Evolutionary conservation across 1,140 invertebrate genomes (phyloP), one percentile per base, ranked within the genome.

Genomic region (Asobara japonica): DNA sequence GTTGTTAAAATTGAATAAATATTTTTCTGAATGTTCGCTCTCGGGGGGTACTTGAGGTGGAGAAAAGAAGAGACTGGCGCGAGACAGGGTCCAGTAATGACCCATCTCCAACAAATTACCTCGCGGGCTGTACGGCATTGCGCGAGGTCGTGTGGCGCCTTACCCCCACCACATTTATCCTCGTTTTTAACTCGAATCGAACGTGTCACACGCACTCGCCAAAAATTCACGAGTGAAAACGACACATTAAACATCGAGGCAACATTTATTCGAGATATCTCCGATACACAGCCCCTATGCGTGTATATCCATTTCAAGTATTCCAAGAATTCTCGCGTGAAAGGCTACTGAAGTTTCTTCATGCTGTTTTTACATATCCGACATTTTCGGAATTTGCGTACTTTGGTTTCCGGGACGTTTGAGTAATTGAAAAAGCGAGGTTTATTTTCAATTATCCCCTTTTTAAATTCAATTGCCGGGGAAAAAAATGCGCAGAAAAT

Each of bases 51-150:
- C 7, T 18, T 51, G 48, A 51, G 20, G 4, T 51, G 18, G 8
- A 25, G 8, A 56, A 60, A 60, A 36, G 45, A 30, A 33, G 16
- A 29, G 7, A 45, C 22, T 64, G 60, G 48, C 67, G 41, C 31
- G 56, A 11, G 41, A 22, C 69, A 36, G 64, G 61, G 33, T 71
- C 36, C 61, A 27, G 36, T 71, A 71, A 71, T 71, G 69, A 71
- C 69, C 69, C 69, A 71, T 71, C 69, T 71, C 30, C 38, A 51
- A 71, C 69, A 71, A 71, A 71, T 71, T 73, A 68, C 64, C 48
- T 62, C 65, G n/a, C 30, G 65, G 30, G 11, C 38, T 41, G 41
- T 36, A 36, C 36, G 25, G 69, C 60, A 71, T 65, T 71, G 61
- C 69, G 61, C 69, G 38, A 71, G 61, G 69, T 71, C 69, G 61